A percentile compares a stretch with the other conserved stretches of the same genome.
Conservation (phyloP, 1,140 invertebrate genomes). For the Brachionus rubens region DNA sequence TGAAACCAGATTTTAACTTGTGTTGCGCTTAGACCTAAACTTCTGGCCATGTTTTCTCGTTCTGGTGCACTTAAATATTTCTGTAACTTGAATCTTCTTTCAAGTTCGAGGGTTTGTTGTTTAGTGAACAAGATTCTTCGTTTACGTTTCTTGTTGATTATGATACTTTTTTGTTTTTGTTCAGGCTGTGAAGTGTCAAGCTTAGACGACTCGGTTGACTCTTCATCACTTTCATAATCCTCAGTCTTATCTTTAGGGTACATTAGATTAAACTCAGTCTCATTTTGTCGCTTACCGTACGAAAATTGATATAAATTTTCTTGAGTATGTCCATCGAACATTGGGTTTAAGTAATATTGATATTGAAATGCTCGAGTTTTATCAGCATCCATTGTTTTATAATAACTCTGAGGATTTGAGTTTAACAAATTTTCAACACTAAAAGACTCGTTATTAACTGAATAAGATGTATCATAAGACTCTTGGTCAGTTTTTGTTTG, state of each 20-base stretch:
- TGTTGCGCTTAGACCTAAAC: slow-evolving; percentile 86
- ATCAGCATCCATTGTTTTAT: background rate
- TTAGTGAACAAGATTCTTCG: slow-evolving; percentile 96
- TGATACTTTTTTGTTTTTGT: background rate
- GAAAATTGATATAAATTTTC: background rate
- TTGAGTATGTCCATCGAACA: background rate
- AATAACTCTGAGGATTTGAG: background rate
- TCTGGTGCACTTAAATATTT: slow-evolving; percentile 91
- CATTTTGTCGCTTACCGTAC: background rate
- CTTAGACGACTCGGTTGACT: background rate
- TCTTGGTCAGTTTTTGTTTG: background rate
- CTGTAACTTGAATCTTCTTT: slow-evolving; percentile 90
- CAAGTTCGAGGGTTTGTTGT: slow-evolving; percentile 90
- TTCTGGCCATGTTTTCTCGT: slow-evolving; percentile 85
- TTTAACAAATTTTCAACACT: background rate
- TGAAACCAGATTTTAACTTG: slow-evolving; percentile 98
- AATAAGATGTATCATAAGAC: background rate
- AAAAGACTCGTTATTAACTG: background rate
- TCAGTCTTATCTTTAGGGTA: background rate
- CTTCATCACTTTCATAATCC: background rate
- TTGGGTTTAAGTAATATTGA: background rate
- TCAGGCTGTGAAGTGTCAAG: background rate
- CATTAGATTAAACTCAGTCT: background rate
- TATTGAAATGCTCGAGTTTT: no score
- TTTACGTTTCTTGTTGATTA: slow-evolving; percentile 71